Conservation (phyloP, 35 echinoderm and acorn worm genomes). For the Patiria miniata region DNA sequence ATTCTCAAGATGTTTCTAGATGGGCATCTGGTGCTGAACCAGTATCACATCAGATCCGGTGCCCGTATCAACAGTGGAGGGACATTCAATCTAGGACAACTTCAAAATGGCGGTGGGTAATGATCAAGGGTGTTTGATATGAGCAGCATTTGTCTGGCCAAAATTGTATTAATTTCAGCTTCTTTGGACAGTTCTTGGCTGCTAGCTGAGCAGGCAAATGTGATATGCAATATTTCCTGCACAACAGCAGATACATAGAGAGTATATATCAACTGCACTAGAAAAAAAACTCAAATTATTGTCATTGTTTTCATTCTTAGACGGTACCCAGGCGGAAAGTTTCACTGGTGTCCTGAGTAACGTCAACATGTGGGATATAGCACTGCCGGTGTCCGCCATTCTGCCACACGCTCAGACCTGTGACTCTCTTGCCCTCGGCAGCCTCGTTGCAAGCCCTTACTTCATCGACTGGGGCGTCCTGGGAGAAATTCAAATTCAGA, state of each 20-base stretch:
- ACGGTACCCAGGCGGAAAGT: no score
- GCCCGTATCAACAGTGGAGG: neutral
- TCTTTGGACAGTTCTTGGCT: no score
- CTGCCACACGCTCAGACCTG: neutral
- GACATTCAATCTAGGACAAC: neutral
- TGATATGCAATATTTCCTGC: no score
- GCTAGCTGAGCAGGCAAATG: no score
- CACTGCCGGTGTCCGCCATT: neutral
- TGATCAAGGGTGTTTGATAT: no score
- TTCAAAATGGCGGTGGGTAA: neutral
- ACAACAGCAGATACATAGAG: no score
- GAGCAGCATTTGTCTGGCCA: no score
- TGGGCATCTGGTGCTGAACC: neutral
- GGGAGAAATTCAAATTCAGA: neutral
- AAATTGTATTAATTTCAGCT: no score
- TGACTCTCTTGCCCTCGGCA: neutral
- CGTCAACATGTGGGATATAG: constrained; percentile 10
- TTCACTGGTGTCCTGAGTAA: neutral
- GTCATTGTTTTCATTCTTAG: no score
- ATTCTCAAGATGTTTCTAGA: neutral
- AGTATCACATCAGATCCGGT: neutral
- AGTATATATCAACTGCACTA: no score
- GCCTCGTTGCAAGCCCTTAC: neutral
- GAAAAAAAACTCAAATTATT: no score
- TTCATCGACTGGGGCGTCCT: neutral